Conservation (phyloP, 2,888 invertebrate species). For the Dicyrtoma fusca region DNA sequence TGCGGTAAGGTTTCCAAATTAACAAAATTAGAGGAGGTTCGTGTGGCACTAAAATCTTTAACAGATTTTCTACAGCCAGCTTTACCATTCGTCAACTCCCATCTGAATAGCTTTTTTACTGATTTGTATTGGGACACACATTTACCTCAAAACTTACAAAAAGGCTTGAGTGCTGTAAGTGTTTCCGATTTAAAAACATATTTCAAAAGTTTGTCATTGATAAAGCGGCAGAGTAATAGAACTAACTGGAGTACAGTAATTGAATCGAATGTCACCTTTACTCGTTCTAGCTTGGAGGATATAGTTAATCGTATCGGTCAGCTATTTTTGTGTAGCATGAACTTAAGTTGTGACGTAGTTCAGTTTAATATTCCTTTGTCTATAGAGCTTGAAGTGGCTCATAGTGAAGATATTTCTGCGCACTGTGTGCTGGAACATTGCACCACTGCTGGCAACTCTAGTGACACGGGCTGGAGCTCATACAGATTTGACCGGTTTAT, state of each 20-base stretch:
- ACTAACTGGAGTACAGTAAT: neutral
- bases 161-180: conserved; percentile 61
- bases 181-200: conserved; percentile 19
- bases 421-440: neutral
- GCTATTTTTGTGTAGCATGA: conserved; percentile 25
- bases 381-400: neutral
- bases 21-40: conserved; percentile 59
- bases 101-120: conserved; percentile 76
- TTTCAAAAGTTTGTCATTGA: neutral
- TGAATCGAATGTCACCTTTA: conserved; percentile 8
- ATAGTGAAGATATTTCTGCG: no score
- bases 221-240: neutral
- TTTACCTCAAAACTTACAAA: conserved; percentile 65
- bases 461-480: conserved; percentile 22
- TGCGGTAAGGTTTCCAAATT: neutral
- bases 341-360: conserved; percentile 11
- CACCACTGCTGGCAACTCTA: neutral
- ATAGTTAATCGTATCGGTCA: conserved; percentile 28
- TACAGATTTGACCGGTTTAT: conserved; percentile 64
- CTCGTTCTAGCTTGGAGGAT: neutral
- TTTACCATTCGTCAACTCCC: conserved; percentile 71
- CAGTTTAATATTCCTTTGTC: neutral
- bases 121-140: conserved; percentile 68
- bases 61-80: conserved; percentile 65
- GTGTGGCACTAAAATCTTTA: conserved; percentile 57